A percentile compares a stretch with the other conserved stretches of the same genome.
phyloP scores from a whole-genome alignment of 2,797 vertebrate genomes.

The Etheostoma nigrum region DNA sequence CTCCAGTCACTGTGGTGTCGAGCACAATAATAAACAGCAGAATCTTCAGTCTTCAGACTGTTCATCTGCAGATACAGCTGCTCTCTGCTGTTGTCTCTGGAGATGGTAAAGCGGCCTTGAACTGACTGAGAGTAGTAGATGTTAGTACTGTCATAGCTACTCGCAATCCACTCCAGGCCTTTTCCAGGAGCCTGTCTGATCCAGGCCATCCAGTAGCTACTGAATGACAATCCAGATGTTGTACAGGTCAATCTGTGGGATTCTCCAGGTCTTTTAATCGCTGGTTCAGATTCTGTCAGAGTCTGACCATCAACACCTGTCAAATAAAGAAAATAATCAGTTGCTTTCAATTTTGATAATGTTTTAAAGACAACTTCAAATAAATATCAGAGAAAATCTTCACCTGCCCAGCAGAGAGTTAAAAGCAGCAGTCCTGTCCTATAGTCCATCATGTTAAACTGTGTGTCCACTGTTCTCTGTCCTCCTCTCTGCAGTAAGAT shows the following conservation, averaged over 20 bases:
- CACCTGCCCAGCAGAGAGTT: background rate
- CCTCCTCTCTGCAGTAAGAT: no score
- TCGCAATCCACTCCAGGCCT: constrained; percentile 29
- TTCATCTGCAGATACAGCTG: constrained; percentile 62
- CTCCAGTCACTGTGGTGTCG: no score
- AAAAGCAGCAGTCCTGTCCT: no score
- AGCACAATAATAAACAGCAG: constrained; percentile 35
- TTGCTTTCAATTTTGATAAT: no score
- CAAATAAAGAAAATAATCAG: no score
- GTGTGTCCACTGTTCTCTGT: no score
- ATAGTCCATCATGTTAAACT: no score
- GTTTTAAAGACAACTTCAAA: no score
- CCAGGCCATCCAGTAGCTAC: background rate
- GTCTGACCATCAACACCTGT: constrained; percentile 15
- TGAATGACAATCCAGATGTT: background rate
- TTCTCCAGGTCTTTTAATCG: constrained; percentile 17
- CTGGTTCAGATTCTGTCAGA: constrained; percentile 42
- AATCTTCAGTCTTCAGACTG: constrained; percentile 48
- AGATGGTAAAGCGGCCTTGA: constrained; percentile 52
- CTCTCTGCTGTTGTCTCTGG: constrained; percentile 51
- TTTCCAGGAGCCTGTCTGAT: constrained; percentile 48
- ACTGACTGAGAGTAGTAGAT: constrained; percentile 24
- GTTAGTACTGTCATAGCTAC: constrained; percentile 37
- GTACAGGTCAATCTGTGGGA: constrained; percentile 32
- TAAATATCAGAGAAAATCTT: background rate